Percentiles rank a stretch among this genome's conserved stretches.
These are phyloP conservation scores for Aulostomus chinensis DNA, from an alignment of 2,797 vertebrate genomes.

Conservation along the genomic window DNA sequence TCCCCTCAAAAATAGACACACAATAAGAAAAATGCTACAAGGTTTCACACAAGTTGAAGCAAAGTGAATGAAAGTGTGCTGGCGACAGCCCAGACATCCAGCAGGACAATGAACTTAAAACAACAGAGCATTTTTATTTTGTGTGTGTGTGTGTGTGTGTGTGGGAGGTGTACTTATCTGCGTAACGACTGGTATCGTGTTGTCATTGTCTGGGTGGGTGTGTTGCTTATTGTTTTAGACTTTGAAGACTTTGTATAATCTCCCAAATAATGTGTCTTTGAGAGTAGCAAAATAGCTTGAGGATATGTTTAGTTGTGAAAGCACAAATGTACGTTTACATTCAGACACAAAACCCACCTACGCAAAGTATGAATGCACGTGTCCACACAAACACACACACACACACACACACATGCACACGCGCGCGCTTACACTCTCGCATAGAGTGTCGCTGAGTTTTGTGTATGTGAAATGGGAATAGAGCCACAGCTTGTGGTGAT, in stretches of 20 bases:
- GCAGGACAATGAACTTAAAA: conserved; percentile 19
- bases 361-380: not conserved
- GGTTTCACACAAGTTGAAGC: not conserved
- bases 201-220: conserved; percentile 7
- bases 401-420: too few species aligned
- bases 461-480: too few species aligned
- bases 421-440: too few species aligned
- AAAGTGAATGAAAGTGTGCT: conserved; percentile 17
- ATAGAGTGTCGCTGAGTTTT: too few species aligned
- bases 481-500: too few species aligned
- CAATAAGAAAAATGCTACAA: not conserved
- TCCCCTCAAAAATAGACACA: not conserved
- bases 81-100: conserved; percentile 10
- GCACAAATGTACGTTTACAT: not conserved
- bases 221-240: conserved; percentile 9
- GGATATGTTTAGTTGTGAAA: conserved; percentile 12
- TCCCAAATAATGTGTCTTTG: conserved; percentile 16
- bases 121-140: too few species aligned
- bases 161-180: not conserved
- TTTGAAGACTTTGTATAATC: conserved; percentile 19
- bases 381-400: too few species aligned
- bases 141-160: not conserved
- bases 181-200: not conserved
- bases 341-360: not conserved
- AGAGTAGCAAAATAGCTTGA: conserved; percentile 5